Evolutionary conservation across 2,888 invertebrate species (phyloP).

Genomic region (Torymus aiolomorphi): DNA sequence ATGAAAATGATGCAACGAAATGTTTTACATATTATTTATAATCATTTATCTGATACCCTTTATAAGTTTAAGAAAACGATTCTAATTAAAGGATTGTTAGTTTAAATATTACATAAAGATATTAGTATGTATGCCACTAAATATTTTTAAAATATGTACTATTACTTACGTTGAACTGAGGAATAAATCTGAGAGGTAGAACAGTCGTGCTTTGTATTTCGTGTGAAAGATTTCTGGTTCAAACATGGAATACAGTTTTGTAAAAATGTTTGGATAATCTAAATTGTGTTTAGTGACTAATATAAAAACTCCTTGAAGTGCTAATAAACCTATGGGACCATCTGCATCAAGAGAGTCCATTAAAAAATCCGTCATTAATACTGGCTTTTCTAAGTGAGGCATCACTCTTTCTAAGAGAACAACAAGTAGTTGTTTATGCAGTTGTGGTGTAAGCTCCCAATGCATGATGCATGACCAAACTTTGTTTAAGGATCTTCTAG

Average conservation of each 20-base stretch:
- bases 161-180: slow-evolving; percentile 90
- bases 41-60: too few relatives aligned
- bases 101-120: too few relatives aligned
- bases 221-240: slow-evolving; percentile 93
- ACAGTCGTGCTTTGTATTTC: slow-evolving; percentile 91
- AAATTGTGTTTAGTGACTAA: slow-evolving; percentile 94
- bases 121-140: too few relatives aligned
- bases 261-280: slow-evolving; percentile 96
- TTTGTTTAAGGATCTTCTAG: slow-evolving; percentile 81
- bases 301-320: slow-evolving; percentile 93
- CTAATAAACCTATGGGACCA: slow-evolving; percentile 91
- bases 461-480: slow-evolving; percentile 87
- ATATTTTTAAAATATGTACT: too few relatives aligned
- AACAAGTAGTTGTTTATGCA: slow-evolving; percentile 87
- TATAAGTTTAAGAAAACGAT: too few relatives aligned
- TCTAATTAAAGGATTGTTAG: too few relatives aligned
- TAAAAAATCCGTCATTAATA: slow-evolving; percentile 92
- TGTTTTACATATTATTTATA: not conserved
- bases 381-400: slow-evolving; percentile 87
- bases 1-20: not conserved
- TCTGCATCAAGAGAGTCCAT: slow-evolving; percentile 92
- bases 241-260: slow-evolving; percentile 95
- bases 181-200: slow-evolving; percentile 93
- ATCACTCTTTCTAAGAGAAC: slow-evolving; percentile 89
- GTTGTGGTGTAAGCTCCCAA: slow-evolving; percentile 82